phyloP scores from a whole-genome alignment of 2,113 vertebrate species.

The Erythrocercus mccallii region DNA sequence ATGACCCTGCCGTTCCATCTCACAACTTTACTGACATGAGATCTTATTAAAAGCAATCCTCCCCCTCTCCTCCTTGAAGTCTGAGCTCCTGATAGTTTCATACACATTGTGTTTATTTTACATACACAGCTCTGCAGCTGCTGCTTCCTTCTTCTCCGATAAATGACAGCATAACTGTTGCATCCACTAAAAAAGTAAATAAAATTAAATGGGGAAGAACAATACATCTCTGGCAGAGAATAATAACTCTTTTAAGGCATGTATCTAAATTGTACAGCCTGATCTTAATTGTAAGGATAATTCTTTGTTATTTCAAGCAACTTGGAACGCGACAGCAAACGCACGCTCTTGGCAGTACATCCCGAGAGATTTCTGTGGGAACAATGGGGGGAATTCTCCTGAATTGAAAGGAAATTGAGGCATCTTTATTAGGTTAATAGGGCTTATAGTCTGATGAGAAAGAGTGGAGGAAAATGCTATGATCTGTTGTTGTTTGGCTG shows the following conservation, averaged over 20 bases:
- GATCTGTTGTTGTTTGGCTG: neutral
- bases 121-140: neutral
- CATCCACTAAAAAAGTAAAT: constrained; percentile 56
- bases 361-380: constrained; percentile 30
- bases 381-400: constrained; percentile 41
- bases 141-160: constrained; percentile 5
- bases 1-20: constrained; percentile 8
- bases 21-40: constrained; percentile 20
- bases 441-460: neutral
- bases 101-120: constrained; percentile 1
- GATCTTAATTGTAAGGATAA: constrained; percentile 58
- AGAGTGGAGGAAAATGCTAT: neutral
- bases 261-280: constrained; percentile 47
- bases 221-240: constrained; percentile 17
- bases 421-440: constrained; percentile 39
- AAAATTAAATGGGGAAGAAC: constrained; percentile 53
- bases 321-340: neutral
- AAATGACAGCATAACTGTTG: constrained; percentile 48
- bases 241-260: constrained; percentile 34
- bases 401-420: neutral
- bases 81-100: constrained; percentile 6
- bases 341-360: neutral
- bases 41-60: constrained; percentile 39
- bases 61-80: constrained; percentile 11
- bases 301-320: constrained; percentile 57